These are phyloP conservation scores for Melanerpes aurifrons DNA, from an alignment of 2,113 vertebrate species.

Conservation along the genomic window DNA sequence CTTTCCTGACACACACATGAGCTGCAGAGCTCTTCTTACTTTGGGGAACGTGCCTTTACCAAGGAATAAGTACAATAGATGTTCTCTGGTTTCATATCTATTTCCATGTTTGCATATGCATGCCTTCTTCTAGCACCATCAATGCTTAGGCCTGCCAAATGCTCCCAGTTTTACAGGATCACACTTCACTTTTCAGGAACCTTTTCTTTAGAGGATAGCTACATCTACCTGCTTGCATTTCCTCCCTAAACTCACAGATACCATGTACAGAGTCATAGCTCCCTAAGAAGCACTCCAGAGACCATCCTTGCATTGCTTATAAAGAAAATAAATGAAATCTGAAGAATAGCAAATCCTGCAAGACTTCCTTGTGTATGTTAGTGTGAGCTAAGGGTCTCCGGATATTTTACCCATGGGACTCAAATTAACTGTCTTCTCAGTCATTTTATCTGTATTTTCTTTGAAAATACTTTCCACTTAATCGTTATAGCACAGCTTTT, in stretches of 20 bases:
- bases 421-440: not conserved
- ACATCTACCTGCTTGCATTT: not conserved
- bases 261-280: not conserved
- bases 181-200: not conserved
- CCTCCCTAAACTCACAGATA: not conserved
- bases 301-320: not conserved
- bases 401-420: not conserved
- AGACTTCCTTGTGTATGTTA: not conserved
- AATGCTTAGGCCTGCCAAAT: slow-evolving; percentile 3
- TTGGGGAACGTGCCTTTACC: slow-evolving; percentile 48
- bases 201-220: not conserved
- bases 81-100: slow-evolving; percentile 44
- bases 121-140: slow-evolving; percentile 18
- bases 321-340: not conserved
- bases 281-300: not conserved
- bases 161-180: not conserved
- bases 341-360: not conserved
- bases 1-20: not conserved
- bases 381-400: not conserved
- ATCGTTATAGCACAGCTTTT: not conserved
- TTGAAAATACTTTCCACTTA: not conserved
- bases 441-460: not conserved
- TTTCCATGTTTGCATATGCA: slow-evolving; percentile 51
- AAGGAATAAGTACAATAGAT: slow-evolving; percentile 40
- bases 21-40: not conserved